phyloP scores from a whole-genome alignment of 2,888 invertebrate species.

The Drepanosiphum platanoidis region DNA sequence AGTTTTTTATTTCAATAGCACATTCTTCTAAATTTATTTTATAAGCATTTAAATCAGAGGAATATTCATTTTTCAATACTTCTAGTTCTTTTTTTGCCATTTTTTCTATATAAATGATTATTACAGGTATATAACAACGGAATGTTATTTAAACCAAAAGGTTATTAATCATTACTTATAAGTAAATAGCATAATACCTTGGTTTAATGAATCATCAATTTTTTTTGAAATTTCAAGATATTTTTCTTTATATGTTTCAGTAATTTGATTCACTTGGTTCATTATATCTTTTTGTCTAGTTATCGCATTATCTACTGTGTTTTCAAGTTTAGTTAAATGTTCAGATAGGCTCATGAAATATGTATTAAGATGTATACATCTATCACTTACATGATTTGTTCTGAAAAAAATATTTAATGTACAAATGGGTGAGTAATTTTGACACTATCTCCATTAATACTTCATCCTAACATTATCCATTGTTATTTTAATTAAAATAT shows the following conservation, averaged over 20 bases:
- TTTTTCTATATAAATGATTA: not conserved
- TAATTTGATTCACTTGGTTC: not conserved
- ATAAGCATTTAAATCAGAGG: not conserved
- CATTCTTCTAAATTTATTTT: conserved; percentile 41
- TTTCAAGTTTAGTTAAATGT: not conserved
- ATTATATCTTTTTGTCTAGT: not conserved
- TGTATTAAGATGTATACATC: too few species aligned
- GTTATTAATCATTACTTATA: too few species aligned
- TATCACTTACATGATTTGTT: too few species aligned
- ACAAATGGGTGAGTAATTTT: too few species aligned
- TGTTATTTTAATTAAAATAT: too few species aligned
- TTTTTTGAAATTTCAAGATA: not conserved
- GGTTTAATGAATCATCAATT: not conserved
- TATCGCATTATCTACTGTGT: not conserved
- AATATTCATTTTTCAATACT: conserved; percentile 9
- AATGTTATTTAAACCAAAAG: too few species aligned
- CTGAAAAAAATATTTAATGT: too few species aligned
- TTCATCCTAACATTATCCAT: too few species aligned
- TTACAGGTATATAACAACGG: too few species aligned
- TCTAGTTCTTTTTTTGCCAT: conserved; percentile 12
- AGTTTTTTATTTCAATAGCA: conserved; percentile 1
- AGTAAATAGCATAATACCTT: not conserved
- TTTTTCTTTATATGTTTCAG: not conserved
- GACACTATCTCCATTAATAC: too few species aligned
- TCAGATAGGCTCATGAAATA: too few species aligned